These are phyloP conservation scores for Propithecus coquereli DNA, from an alignment of 2,113 vertebrate species.

Conservation along the genomic window DNA sequence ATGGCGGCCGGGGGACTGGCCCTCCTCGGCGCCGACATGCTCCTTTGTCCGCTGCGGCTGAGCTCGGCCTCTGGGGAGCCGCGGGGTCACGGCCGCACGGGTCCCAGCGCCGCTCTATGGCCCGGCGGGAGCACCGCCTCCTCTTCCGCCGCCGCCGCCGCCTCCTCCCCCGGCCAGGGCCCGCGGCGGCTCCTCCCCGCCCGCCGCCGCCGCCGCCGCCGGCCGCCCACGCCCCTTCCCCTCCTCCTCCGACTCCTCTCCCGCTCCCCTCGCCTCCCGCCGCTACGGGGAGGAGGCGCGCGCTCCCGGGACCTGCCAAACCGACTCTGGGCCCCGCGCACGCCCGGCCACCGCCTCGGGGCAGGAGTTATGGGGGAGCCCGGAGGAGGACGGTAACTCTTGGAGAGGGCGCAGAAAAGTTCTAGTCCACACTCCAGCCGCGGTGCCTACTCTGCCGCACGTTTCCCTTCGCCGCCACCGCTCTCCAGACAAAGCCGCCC, in stretches of 20 bases:
- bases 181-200: conserved; percentile 44
- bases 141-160: not conserved
- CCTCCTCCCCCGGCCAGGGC: not conserved
- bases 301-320: not conserved
- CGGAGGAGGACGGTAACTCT: rapidly evolving
- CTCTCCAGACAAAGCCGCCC: conserved; percentile 31
- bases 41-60: conserved; percentile 59
- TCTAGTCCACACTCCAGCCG: not conserved
- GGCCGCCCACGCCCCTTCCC: not conserved
- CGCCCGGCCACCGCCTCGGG: rapidly evolving
- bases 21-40: conserved; percentile 49
- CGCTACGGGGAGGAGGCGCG: not conserved
- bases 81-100: conserved; percentile 48
- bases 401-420: not conserved
- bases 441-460: rapidly evolving
- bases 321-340: rapidly evolving
- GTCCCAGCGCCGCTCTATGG: not conserved
- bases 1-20: conserved; percentile 28
- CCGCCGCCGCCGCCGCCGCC: not conserved
- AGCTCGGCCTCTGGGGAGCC: not conserved
- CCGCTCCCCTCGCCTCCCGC: not conserved
- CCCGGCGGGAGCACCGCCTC: conserved; percentile 22
- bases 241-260: not conserved
- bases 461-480: rapidly evolving
- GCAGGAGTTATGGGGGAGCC: not conserved